phyloP scores from a whole-genome alignment of 2,797 vertebrate species.

The Carapus acus region DNA sequence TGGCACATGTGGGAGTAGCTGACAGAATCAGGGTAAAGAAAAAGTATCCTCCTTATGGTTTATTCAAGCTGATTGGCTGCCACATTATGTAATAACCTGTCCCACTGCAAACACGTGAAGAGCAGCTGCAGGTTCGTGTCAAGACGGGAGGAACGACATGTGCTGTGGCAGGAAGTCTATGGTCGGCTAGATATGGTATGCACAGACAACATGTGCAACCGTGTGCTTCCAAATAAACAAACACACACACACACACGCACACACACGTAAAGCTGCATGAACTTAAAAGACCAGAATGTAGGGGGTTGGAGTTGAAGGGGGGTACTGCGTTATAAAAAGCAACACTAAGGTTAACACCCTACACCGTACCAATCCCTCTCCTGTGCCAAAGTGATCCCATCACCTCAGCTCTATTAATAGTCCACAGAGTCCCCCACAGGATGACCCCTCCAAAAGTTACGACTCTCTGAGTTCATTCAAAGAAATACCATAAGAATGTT shows the following conservation, averaged over 20 bases:
- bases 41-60: background rate
- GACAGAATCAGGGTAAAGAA: background rate
- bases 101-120: background rate
- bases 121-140: conserved; percentile 5
- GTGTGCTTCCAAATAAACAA: background rate
- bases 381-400: conserved; percentile 61
- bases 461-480: no score
- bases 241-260: conserved; percentile 9
- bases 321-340: conserved; percentile 60
- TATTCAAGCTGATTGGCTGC: background rate
- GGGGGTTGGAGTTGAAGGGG: no score
- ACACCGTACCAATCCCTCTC: conserved; percentile 62
- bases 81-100: background rate
- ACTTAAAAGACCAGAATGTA: conserved; percentile 14
- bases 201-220: conserved; percentile 4
- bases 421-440: conserved; percentile 9
- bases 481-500: no score
- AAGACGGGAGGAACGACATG: background rate
- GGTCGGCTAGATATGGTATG: background rate
- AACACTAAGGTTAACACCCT: conserved; percentile 32
- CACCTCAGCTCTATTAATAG: conserved; percentile 64
- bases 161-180: background rate
- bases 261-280: conserved; percentile 26
- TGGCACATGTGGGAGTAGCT: no score
- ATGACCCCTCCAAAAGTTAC: no score